Percentiles rank a stretch among this genome's conserved stretches.
phyloP scores from a whole-genome alignment of 2,888 invertebrate species.

The Sacculina carcini region DNA sequence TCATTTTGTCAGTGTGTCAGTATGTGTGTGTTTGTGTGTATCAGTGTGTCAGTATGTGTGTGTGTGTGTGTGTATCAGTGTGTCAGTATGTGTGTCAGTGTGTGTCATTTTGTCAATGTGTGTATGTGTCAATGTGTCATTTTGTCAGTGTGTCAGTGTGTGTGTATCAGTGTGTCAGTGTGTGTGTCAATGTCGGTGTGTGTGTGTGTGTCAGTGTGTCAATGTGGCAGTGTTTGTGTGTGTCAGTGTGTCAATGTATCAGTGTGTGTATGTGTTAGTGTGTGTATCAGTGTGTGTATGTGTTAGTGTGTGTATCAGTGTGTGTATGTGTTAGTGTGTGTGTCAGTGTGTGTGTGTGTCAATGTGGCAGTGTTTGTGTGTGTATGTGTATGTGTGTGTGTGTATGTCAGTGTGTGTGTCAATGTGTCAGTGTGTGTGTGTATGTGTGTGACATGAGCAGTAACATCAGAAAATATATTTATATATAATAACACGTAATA shows the following conservation, averaged over 20 bases:
- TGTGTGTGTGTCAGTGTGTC: constrained; percentile 52
- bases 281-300: constrained; percentile 29
- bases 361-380: too few relatives aligned
- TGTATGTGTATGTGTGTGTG: constrained; percentile 11
- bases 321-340: constrained; percentile 35
- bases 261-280: constrained; percentile 19
- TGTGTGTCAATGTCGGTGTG: constrained; percentile 14
- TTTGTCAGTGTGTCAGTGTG: too few relatives aligned
- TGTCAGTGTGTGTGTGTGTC: constrained; percentile 17
- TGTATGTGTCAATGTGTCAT: too few relatives aligned
- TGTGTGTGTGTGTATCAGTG: constrained; percentile 19
- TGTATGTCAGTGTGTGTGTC: constrained; percentile 46
- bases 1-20: too few relatives aligned
- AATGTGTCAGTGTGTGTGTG: too few relatives aligned
- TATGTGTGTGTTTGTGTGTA: too few relatives aligned
- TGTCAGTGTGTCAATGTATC: constrained; percentile 3
- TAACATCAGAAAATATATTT: too few relatives aligned
- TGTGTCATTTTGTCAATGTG: too few relatives aligned
- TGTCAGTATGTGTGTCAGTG: constrained; percentile 33
- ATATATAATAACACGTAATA: too few relatives aligned
- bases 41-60: constrained; percentile 5
- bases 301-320: constrained; percentile 28
- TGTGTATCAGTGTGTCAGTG: too few relatives aligned
- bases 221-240: too few relatives aligned
- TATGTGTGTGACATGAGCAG: too few relatives aligned